phyloP scores from a whole-genome alignment of 2,888 invertebrate species.

The Saturnia pavonia region DNA sequence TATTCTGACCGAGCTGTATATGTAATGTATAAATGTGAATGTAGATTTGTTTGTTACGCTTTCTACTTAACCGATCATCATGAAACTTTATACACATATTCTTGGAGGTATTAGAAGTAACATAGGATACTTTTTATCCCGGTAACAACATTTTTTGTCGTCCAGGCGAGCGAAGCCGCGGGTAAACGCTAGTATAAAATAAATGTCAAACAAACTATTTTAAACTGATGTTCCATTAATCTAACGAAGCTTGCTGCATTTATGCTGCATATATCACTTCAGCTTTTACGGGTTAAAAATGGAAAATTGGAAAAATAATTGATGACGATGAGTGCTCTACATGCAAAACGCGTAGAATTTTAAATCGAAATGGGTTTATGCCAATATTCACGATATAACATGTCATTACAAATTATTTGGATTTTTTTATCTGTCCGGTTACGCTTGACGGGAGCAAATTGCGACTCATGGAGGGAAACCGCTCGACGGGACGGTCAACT shows the following conservation, averaged over 20 bases:
- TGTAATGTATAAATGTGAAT: no score
- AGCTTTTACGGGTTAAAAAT: neutral
- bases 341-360: neutral
- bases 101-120: no score
- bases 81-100: no score
- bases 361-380: neutral
- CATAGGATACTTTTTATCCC: no score
- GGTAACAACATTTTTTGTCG: no score
- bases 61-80: no score
- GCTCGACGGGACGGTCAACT: slow-evolving; percentile 1
- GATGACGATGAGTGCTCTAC: neutral
- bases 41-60: no score
- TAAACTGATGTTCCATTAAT: neutral
- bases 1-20: no score
- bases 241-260: neutral
- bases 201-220: neutral
- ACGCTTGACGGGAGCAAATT: slow-evolving; percentile 14
- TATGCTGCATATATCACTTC: neutral
- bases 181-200: no score
- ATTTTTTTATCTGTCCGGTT: slow-evolving; percentile 16
- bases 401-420: slow-evolving; percentile 9
- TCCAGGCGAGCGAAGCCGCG: no score
- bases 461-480: neutral
- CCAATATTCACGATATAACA: neutral
- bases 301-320: slow-evolving; percentile 5